phyloP scores from a whole-genome alignment of 2,113 vertebrate species.

The pig (Sus scrofa) region T2T-Sscrofa CM000818.6:71561001-71561500 shows the following conservation, averaged over 20 bases:
- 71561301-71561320: background rate
- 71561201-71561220: background rate
- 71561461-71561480: background rate
- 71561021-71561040: background rate
- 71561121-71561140: background rate
- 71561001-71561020: background rate
- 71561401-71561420: background rate
- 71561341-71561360: background rate
- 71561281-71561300: background rate
- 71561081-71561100: constrained; percentile 1
- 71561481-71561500: background rate
- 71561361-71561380: background rate
- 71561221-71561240: background rate
- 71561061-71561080: background rate
- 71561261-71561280: background rate
- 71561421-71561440: background rate
- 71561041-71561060: background rate
- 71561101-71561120: background rate
- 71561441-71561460: background rate
- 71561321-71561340: background rate
- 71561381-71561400: background rate
- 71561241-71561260: background rate
- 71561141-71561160: background rate
- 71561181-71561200: background rate
- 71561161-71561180: background rate